phyloP scores from a whole-genome alignment of 2,797 vertebrate genomes.

The Enteromius unitaeniatus region DNA sequence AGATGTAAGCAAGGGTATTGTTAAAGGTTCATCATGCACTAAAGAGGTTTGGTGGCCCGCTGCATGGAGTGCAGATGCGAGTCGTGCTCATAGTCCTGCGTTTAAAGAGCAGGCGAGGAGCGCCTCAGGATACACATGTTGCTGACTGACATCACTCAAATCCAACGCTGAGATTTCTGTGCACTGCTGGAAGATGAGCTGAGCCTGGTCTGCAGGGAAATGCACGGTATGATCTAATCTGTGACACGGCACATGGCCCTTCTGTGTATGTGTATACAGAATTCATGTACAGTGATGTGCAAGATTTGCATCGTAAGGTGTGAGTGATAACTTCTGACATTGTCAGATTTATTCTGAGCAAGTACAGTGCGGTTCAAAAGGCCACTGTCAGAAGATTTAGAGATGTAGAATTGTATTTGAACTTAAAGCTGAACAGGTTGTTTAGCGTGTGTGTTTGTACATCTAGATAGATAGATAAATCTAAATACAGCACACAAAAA shows the following conservation, averaged over 20 bases:
- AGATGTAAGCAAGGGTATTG: conserved; percentile 50
- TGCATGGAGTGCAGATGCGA: conserved; percentile 19
- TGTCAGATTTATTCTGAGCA: neutral
- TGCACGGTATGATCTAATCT: neutral
- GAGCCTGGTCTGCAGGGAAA: conserved; percentile 19
- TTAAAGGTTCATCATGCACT: conserved; percentile 50
- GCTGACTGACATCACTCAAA: conserved; percentile 46
- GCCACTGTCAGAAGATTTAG: neutral
- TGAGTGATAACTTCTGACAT: neutral
- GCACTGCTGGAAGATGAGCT: conserved; percentile 21
- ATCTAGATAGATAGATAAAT: neutral
- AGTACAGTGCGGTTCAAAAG: neutral
- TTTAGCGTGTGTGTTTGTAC: neutral
- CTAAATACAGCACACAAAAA: too few relatives aligned
- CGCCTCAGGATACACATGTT: conserved; percentile 41
- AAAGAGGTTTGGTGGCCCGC: conserved; percentile 47
- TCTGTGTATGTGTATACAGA: neutral
- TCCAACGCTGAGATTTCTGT: conserved; percentile 6
- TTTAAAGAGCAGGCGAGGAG: conserved; percentile 41
- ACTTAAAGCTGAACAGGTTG: neutral
- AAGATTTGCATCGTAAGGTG: neutral
- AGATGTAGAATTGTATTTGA: neutral
- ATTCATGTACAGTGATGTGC: neutral
- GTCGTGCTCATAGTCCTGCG: conserved; percentile 30
- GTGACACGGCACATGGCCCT: neutral